These are phyloP conservation scores for Drosophila azteca DNA, from an alignment of 1,140 invertebrate genomes.

Conservation along the genomic window DNA sequence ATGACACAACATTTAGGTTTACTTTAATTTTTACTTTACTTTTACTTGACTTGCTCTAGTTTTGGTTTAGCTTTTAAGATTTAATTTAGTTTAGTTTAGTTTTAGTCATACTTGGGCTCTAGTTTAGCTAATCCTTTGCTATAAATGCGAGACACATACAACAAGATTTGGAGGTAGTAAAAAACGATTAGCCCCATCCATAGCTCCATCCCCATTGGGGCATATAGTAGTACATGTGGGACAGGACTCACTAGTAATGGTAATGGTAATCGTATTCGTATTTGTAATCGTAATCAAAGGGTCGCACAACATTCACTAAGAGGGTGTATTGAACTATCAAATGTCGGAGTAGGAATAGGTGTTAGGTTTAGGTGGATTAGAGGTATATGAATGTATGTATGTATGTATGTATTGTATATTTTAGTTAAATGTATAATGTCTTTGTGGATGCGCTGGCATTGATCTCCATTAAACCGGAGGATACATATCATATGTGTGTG, in stretches of 20 bases:
- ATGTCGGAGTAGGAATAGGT: constrained; percentile 40
- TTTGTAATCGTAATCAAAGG: constrained; percentile 37
- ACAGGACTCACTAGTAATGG: neutral
- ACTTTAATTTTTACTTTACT: constrained; percentile 39
- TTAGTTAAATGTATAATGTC: constrained; percentile 61
- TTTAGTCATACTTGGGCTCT: constrained; percentile 32
- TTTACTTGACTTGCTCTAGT: constrained; percentile 64
- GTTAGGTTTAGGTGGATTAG: neutral
- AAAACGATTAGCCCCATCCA: constrained; percentile 38
- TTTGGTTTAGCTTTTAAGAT: constrained; percentile 34
- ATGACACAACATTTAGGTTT: constrained; percentile 75
- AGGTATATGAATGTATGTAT: constrained; percentile 23
- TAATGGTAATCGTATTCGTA: constrained; percentile 19
- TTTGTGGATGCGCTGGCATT: neutral
- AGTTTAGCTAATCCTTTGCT: constrained; percentile 40
- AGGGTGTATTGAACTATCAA: constrained; percentile 74
- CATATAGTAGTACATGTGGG: too few species aligned
- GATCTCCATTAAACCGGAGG: too few species aligned
- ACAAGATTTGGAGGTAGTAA: constrained; percentile 77
- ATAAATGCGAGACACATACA: constrained; percentile 78
- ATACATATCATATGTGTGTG: constrained; percentile 42
- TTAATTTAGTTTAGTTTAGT: constrained; percentile 25
- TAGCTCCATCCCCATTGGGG: too few species aligned
- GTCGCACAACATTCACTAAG: constrained; percentile 73
- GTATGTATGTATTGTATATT: constrained; percentile 61